Percentiles rank a stretch among this genome's conserved stretches.
These are phyloP conservation scores for Cladopsammia gracilis DNA, from an alignment of 64 coral and sea anemone genomes.

Conservation along the genomic window DNA sequence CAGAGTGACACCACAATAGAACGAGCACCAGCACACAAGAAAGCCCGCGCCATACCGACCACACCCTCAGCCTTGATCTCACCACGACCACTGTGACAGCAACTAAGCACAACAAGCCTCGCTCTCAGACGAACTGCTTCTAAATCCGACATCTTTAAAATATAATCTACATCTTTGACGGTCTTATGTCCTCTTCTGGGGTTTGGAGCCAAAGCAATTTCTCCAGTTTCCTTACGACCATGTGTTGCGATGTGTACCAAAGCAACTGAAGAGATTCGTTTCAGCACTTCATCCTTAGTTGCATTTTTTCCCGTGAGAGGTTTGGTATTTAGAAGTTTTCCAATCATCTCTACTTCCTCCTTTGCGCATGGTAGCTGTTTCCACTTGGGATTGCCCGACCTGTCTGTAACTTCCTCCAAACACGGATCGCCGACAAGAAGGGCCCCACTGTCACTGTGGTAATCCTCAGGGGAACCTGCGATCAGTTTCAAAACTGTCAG, in stretches of 20 bases:
- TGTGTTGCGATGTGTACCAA: conserved; percentile 37
- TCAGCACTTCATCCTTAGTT: conserved; percentile 10
- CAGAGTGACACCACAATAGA: conserved; percentile 36
- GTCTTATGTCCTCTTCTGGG: not conserved
- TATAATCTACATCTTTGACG: conserved; percentile 28
- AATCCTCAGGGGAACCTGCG: not conserved
- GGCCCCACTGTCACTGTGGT: conserved; percentile 16
- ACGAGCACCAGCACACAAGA: conserved; percentile 15
- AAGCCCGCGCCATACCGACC: conserved; percentile 1
- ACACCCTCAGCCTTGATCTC: not conserved
- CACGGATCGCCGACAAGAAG: conserved; percentile 35
- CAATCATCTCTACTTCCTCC: not conserved
- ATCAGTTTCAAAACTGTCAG: conserved; percentile 18
- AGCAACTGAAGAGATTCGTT: not conserved
- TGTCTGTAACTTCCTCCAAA: not conserved
- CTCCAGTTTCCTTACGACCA: not conserved
- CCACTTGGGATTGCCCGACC: not conserved
- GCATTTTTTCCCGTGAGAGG: conserved; percentile 7
- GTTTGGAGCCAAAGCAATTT: conserved; percentile 1
- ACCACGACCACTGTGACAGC: conserved; percentile 51
- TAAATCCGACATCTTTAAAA: conserved; percentile 35
- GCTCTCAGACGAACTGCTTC: conserved; percentile 12
- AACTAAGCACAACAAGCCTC: conserved; percentile 40
- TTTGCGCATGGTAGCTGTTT: not conserved
- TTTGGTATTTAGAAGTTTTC: not conserved